These are phyloP conservation scores for Lasioglossum vierecki DNA, from an alignment of 2,888 invertebrate genomes.

Conservation along the genomic window DNA sequence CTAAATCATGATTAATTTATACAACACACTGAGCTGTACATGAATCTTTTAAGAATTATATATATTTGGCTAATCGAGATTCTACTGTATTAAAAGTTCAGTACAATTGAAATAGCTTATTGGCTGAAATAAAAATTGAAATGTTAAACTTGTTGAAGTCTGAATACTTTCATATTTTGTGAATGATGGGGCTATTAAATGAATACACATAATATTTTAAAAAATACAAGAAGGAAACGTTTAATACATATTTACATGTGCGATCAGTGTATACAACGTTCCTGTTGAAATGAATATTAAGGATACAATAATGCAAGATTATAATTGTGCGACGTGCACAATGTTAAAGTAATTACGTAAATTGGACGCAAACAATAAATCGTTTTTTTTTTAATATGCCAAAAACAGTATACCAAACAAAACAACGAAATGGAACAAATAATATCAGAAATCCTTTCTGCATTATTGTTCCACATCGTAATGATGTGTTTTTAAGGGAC, in stretches of 20 bases:
- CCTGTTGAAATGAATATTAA: slow-evolving; percentile 47
- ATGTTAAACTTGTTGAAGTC: too few relatives aligned
- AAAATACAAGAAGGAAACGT: slow-evolving; percentile 77
- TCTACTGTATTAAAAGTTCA: too few relatives aligned
- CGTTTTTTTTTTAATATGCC: neutral
- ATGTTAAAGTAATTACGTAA: slow-evolving; percentile 41
- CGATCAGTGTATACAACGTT: slow-evolving; percentile 67
- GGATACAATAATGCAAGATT: slow-evolving; percentile 35
- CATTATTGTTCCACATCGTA: neutral
- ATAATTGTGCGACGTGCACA: slow-evolving; percentile 30
- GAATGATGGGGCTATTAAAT: neutral
- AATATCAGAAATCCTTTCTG: neutral
- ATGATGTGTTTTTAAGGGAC: neutral
- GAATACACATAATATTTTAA: slow-evolving; percentile 24
- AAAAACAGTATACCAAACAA: neutral
- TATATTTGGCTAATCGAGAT: too few relatives aligned
- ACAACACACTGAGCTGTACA: neutral
- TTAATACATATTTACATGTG: slow-evolving; percentile 72
- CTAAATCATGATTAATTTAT: neutral
- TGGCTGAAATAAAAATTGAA: too few relatives aligned
- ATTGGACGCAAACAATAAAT: slow-evolving; percentile 60
- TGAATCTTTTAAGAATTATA: neutral
- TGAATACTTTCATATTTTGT: too few relatives aligned
- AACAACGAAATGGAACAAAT: too few relatives aligned
- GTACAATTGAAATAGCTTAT: too few relatives aligned